phyloP scores from a whole-genome alignment of 2,888 invertebrate genomes.

The Amphimallon solstitiale region DNA sequence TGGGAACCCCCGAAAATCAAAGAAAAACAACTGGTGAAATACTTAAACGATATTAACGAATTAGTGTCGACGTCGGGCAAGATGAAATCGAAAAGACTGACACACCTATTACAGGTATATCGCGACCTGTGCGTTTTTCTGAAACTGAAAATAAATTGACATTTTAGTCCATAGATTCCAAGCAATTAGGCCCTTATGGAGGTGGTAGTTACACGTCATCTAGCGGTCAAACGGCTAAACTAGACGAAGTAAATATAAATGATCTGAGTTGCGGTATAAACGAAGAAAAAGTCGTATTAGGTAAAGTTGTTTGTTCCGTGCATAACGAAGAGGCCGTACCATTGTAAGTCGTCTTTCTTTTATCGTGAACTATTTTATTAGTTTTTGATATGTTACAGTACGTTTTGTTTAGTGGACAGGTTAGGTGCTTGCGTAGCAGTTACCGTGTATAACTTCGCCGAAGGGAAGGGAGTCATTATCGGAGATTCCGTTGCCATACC shows the following conservation, averaged over 20 bases:
- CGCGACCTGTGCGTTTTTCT: neutral
- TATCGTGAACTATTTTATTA: conserved; percentile 30
- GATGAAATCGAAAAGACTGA: conserved; percentile 77
- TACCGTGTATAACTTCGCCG: conserved; percentile 85
- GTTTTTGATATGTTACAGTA: conserved; percentile 66
- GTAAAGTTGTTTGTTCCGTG: conserved; percentile 84
- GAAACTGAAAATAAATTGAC: neutral
- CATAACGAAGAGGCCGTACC: conserved; percentile 80
- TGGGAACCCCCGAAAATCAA: conserved; percentile 77
- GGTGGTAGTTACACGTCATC: conserved; percentile 69
- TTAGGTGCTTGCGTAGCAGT: conserved; percentile 77
- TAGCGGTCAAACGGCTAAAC: conserved; percentile 65
- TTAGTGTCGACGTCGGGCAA: conserved; percentile 75
- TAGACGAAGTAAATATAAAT: conserved; percentile 65
- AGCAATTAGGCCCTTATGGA: conserved; percentile 76
- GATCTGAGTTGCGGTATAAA: conserved; percentile 73
- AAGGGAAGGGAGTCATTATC: conserved; percentile 83
- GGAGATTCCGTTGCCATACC: conserved; percentile 87
- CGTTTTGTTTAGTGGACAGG: conserved; percentile 83
- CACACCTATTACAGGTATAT: conserved; percentile 72
- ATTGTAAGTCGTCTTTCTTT: conserved; percentile 70
- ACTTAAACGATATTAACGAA: conserved; percentile 72
- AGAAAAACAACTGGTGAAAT: conserved; percentile 71
- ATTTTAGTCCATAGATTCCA: conserved; percentile 71
- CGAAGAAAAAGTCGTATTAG: conserved; percentile 74